Base-by-base conservation (phyloP, 2,113 vertebrate species). In the Coptodon rendalli region DNA sequence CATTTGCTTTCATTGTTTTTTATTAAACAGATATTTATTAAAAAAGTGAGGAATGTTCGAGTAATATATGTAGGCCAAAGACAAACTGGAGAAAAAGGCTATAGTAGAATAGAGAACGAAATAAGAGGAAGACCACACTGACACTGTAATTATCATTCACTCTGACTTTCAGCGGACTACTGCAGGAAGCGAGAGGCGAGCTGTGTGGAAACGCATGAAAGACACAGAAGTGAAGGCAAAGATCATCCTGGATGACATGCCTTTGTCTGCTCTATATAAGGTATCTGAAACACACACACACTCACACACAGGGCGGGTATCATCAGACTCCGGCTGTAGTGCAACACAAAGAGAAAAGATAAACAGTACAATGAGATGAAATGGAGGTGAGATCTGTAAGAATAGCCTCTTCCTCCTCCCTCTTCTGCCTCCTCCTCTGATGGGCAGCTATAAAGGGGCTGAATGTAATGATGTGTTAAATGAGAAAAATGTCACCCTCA, bases 201-300 rank as follows among this genome's bases (percentile, higher is more conserved):
- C 97, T 14, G 85, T 97, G 3, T 96, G 97, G 95, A 96, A 97
- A 86, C 95, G 93, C 27, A 97, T 98, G 96, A 96, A 95, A 27
- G 6, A 16, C 2, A 95, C 97, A 0, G 98, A 99, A 91, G 19
- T 66, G 6, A 97, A 95, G n/a, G 88, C 93, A 0, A 95, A 94
- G 7, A 79, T 97, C 5, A 95, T 93, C 90, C 83, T 98, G 9
- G 98, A 99, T 76, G 95, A 97, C 45, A 94, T 98, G 95, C 97
- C 98, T 48, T 88, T 99, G 71, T 96, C 97, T 66, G 96, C 98
- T 1, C 73, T 99, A 17, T 97, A 98, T 93, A 99, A 98, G 97
- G 98, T 98, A 92, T 88, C 34, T 19, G 36, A 61, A 31, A 82
- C 57, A 71, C 82, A 86, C 68, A 68, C 68, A 84, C 50, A 78